Evolutionary conservation across 1,140 invertebrate species (phyloP), one percentile per base, ranked within the genome.

Genomic region (Gryllus bimaculatus): DNA sequence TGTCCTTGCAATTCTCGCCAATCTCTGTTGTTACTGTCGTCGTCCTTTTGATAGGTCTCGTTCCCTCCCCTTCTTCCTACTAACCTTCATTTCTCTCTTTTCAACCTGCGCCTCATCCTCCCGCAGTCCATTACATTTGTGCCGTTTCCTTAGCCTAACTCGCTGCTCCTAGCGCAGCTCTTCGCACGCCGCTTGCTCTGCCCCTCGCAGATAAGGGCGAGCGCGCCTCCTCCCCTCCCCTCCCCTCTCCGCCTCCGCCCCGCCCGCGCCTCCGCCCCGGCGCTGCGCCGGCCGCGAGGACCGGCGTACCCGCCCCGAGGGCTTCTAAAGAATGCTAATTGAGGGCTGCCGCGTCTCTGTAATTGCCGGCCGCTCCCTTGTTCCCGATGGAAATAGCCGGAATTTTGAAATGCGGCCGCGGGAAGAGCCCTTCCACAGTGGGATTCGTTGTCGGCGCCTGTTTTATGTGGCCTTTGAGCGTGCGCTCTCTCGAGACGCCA

Each of bases 241-340:
- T 18, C 0, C 54, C 2, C 54, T 18, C 54, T 8, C 49, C 49
- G 8, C 49, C n/a, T n/a, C n/a, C n/a, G n/a, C 54, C 18, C 7
- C 54, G 2, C 54, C 2, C 54, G 2, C 10, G 10, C 2, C 54
- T 7, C 10, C 54, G 54, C 54, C 54, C 54, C 54, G 2, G 54
- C 18, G 54, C 54, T 18, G 54, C 54, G 54, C 54, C 54, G 10
- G 54, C 54, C 54, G 10, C 54, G 10, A 66, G 54, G 10, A 66
- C 54, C 18, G 54, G 10, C 54, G 10, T 66, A 1, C 54, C 10
- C 54, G 18, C 54, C 54, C 54, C 54, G 54, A 66, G 54, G 54
- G 54, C 54, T 66, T 66, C 54, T 66, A 66, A 66, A 66, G 54
- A 66, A 66, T 66, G 54, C 54, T 66, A 66, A 66, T 66, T 66